phyloP scores from a whole-genome alignment of 2,888 invertebrate genomes.

The Lamellibrachia columna region DNA sequence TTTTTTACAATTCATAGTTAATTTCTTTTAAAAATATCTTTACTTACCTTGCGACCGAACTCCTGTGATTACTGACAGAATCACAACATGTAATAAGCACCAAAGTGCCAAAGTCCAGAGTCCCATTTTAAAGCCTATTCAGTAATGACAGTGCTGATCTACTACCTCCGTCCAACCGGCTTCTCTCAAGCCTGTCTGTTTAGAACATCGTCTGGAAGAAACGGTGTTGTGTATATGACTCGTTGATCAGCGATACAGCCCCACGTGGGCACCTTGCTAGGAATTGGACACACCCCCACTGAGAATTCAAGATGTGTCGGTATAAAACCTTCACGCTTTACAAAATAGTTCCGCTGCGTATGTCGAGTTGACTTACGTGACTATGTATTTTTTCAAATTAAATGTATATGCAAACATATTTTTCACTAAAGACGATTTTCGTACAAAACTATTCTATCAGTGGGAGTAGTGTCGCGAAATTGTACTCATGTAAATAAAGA shows the following conservation, averaged over 20 bases:
- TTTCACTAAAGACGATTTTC: background rate
- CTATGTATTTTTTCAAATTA: background rate
- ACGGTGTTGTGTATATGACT: background rate
- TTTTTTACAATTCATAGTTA: background rate
- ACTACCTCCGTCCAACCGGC: background rate
- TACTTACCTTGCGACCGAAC: background rate
- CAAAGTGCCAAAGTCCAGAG: background rate
- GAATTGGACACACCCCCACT: constrained; percentile 10
- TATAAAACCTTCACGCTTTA: constrained; percentile 9
- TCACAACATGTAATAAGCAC: background rate
- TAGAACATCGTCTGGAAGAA: background rate
- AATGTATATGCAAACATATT: background rate
- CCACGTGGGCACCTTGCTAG: constrained; percentile 6
- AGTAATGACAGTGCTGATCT: background rate
- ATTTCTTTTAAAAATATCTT: background rate
- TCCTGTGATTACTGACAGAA: background rate
- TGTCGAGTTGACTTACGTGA: background rate
- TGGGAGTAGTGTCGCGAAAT: background rate
- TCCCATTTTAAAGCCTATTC: constrained; percentile 3
- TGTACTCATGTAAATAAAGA: background rate
- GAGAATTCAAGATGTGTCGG: background rate
- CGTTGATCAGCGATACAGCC: background rate
- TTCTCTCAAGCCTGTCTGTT: background rate
- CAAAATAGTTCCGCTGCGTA: constrained; percentile 1
- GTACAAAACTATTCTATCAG: background rate